Evolutionary conservation across 2,113 vertebrate species (phyloP).

Genomic region (Pelodiscus sinensis): DNA sequence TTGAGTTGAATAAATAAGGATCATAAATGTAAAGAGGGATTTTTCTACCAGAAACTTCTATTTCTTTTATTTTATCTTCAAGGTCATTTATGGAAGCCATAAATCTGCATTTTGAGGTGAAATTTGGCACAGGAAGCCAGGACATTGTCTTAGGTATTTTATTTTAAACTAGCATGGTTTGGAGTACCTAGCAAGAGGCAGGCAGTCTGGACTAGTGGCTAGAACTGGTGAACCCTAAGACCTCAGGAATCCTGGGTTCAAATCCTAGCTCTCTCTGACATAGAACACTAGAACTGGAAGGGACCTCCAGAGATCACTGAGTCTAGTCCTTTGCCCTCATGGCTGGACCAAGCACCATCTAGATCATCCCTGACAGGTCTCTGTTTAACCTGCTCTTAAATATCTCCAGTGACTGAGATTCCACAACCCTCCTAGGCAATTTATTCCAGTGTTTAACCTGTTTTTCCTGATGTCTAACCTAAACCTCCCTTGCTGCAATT

Average conservation of each 20-base stretch:
- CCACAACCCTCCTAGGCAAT: too few species aligned
- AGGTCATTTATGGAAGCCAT: not conserved
- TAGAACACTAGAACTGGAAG: too few species aligned
- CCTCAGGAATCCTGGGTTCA: not conserved
- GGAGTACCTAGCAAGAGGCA: not conserved
- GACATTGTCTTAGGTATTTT: not conserved
- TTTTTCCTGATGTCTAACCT: too few species aligned
- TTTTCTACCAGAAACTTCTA: not conserved
- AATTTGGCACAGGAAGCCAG: not conserved
- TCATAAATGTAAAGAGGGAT: not conserved
- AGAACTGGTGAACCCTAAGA: not conserved
- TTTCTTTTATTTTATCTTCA: not conserved
- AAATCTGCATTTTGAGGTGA: not conserved
- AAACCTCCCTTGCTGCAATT: too few species aligned
- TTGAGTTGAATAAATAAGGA: not conserved
- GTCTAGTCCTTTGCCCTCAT: too few species aligned
- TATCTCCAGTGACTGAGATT: too few species aligned
- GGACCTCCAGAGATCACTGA: too few species aligned
- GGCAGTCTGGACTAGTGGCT: accelerated
- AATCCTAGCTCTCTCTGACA: not conserved
- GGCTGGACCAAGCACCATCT: too few species aligned
- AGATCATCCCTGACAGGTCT: too few species aligned
- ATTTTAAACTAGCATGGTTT: accelerated
- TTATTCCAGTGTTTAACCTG: too few species aligned
- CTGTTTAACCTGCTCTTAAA: too few species aligned